Evolutionary conservation across 2,113 vertebrate genomes (phyloP).

Genomic region (Lycaon pictus): DNA sequence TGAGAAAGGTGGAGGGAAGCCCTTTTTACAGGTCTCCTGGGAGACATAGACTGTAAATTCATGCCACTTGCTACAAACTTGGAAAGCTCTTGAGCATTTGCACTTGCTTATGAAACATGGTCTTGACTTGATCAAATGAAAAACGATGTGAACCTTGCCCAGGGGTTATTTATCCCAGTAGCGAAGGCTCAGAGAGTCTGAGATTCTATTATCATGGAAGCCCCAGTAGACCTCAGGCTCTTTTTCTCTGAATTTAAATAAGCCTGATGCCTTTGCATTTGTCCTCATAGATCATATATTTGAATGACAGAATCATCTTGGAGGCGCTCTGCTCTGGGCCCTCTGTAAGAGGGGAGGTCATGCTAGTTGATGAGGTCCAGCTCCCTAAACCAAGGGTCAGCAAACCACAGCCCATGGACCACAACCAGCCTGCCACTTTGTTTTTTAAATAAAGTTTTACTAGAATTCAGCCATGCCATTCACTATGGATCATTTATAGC

Average conservation of each 20-base stretch:
- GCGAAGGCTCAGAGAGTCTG: background rate
- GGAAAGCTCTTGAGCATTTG: constrained; percentile 22
- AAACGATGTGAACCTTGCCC: constrained; percentile 22
- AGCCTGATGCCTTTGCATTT: constrained; percentile 45
- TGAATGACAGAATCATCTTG: constrained; percentile 39
- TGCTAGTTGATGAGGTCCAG: background rate
- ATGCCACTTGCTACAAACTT: background rate
- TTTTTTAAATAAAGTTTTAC: constrained; percentile 50
- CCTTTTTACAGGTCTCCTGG: background rate
- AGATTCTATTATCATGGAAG: constrained; percentile 38
- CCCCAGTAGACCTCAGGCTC: background rate
- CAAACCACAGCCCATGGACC: background rate
- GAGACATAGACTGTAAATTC: constrained; percentile 18
- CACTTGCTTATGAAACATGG: constrained; percentile 59
- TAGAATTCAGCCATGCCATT: background rate
- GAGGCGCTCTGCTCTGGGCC: background rate
- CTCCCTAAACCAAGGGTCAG: background rate
- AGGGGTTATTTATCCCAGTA: constrained; percentile 48
- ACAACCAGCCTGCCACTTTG: background rate
- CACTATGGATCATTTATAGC: background rate
- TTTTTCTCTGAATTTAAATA: constrained; percentile 74
- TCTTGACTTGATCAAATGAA: constrained; percentile 61
- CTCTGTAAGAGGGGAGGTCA: background rate
- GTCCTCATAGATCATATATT: constrained; percentile 28
- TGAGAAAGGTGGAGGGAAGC: background rate